These are phyloP conservation scores for Menura novaehollandiae DNA, from an alignment of 2,113 vertebrate species.

Conservation along the genomic window DNA sequence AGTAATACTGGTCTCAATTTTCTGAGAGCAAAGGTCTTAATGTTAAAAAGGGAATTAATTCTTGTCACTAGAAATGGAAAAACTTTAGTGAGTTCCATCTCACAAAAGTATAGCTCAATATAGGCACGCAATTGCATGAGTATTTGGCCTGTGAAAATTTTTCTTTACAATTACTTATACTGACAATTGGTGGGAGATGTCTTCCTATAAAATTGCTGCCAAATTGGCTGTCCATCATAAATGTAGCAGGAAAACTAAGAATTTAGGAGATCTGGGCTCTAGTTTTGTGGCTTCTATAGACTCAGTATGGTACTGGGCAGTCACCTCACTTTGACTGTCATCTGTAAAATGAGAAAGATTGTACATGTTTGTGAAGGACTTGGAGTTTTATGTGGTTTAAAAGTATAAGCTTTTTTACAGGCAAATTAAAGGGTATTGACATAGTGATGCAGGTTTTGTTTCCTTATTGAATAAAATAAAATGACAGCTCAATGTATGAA, in stretches of 20 bases:
- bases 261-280: neutral
- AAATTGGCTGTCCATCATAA: neutral
- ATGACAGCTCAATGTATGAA: neutral
- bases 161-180: neutral
- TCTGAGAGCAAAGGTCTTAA: neutral
- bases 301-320: neutral
- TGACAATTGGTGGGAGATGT: neutral
- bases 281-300: neutral
- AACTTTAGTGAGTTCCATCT: neutral
- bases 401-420: neutral
- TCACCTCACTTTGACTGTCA: neutral
- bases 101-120: neutral
- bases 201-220: neutral
- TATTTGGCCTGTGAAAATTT: neutral
- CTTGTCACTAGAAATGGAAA: neutral
- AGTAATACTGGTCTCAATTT: neutral
- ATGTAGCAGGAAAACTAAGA: neutral
- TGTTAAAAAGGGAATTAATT: neutral
- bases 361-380: neutral
- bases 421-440: neutral
- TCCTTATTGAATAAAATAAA: neutral
- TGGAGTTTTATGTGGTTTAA: neutral
- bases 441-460: neutral
- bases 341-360: neutral
- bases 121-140: neutral